These are phyloP conservation scores for Phoenicopterus ruber DNA, from an alignment of 2,113 vertebrate species.

Conservation along the genomic window DNA sequence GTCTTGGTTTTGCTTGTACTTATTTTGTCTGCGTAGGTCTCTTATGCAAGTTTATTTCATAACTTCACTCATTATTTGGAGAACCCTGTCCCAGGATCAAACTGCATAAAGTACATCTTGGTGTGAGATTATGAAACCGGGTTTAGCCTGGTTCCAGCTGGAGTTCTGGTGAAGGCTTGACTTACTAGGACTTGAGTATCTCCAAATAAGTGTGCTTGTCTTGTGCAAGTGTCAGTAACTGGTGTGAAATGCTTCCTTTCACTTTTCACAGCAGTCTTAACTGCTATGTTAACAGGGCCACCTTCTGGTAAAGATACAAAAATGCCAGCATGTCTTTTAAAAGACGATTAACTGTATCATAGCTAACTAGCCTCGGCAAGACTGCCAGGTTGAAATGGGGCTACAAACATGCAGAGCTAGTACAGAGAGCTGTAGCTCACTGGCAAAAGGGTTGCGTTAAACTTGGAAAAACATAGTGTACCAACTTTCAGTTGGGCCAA, in stretches of 20 bases:
- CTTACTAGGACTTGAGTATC: neutral
- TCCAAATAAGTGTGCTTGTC: neutral
- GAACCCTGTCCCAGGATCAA: neutral
- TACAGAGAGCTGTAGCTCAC: neutral
- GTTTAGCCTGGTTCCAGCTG: neutral
- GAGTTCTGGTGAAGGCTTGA: neutral
- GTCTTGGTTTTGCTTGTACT: neutral
- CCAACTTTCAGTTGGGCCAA: no score
- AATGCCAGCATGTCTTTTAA: neutral
- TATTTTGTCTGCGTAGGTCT: neutral
- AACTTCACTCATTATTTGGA: neutral
- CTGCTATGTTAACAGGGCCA: neutral
- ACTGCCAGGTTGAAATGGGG: neutral
- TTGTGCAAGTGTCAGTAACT: neutral
- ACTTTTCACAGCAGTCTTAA: neutral
- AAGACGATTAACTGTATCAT: fast-evolving
- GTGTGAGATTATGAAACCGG: neutral
- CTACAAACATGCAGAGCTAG: neutral
- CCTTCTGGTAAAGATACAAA: slow-evolving; percentile 23
- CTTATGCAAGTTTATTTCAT: neutral
- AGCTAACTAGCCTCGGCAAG: neutral
- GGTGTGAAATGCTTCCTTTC: neutral
- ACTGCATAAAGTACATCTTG: neutral
- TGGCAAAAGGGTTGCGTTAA: neutral
- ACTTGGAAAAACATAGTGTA: neutral